A percentile compares a stretch with the other conserved stretches of the same genome.
Evolutionary conservation across 1,140 invertebrate species (phyloP).

Genomic region (Hormaphis cornu): DNA sequence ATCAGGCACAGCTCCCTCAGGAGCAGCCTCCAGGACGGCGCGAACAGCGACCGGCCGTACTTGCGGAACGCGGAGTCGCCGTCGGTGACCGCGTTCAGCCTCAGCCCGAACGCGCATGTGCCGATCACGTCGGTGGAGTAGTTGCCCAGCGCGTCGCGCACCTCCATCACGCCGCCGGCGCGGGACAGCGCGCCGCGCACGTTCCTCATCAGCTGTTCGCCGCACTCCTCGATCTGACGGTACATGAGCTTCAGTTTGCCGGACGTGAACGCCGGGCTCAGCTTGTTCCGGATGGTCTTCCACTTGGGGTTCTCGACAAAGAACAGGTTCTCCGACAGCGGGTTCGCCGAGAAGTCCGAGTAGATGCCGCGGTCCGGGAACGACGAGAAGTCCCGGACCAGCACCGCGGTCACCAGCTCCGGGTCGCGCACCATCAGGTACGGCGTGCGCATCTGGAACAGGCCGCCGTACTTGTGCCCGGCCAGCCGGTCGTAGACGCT

Average conservation of each 20-base stretch:
- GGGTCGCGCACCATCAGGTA: conserved; percentile 14
- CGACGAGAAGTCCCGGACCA: conserved; percentile 45
- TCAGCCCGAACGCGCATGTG: not conserved
- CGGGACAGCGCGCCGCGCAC: not conserved
- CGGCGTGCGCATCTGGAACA: conserved; percentile 15
- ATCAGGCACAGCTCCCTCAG: not conserved
- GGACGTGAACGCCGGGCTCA: conserved; percentile 50
- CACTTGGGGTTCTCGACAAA: conserved; percentile 41
- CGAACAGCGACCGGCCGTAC: not conserved
- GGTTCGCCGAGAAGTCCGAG: not conserved
- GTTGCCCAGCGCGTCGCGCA: not conserved
- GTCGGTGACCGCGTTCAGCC: not conserved
- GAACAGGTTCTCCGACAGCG: not conserved
- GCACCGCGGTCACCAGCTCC: conserved; percentile 39
- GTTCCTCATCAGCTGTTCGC: not conserved
- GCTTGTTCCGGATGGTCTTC: conserved; percentile 47
- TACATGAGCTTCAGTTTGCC: conserved; percentile 51
- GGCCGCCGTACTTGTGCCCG: conserved; percentile 6
- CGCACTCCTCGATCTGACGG: conserved; percentile 43
- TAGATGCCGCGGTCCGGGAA: conserved; percentile 42
- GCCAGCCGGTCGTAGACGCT: conserved; percentile 37
- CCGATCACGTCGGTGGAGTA: not conserved
- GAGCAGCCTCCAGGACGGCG: not conserved
- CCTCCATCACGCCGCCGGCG: not conserved
- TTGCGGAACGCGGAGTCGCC: not conserved